These are phyloP conservation scores for Acleris laterana DNA, from an alignment of 2,888 invertebrate genomes.

Conservation along the genomic window DNA sequence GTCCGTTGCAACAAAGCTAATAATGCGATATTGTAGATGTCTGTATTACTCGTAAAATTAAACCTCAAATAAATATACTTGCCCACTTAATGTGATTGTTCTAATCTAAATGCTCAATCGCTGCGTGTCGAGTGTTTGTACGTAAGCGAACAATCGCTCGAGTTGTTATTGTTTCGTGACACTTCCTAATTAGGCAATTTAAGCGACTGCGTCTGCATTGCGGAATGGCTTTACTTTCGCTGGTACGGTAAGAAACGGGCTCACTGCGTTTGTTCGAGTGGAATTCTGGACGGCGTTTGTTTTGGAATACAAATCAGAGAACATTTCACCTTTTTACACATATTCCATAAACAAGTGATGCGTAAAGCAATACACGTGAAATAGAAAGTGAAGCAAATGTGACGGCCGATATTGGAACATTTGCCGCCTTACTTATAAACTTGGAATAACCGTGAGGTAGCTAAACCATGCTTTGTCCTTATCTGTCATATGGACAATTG, in stretches of 20 bases:
- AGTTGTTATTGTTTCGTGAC: conserved; percentile 38
- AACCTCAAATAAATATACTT: not conserved
- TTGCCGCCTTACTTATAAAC: too few species aligned
- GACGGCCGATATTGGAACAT: conserved; percentile 44
- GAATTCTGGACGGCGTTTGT: conserved; percentile 60
- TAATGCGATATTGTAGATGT: conserved; percentile 3
- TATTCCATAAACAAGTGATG: conserved; percentile 50
- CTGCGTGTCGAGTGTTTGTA: conserved; percentile 25
- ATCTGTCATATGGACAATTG: too few species aligned
- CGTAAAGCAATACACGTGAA: conserved; percentile 60
- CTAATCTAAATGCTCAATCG: conserved; percentile 24
- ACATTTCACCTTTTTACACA: conserved; percentile 73
- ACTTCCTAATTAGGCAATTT: conserved; percentile 56
- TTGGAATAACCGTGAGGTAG: too few species aligned
- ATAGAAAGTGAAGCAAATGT: conserved; percentile 64
- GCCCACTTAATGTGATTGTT: conserved; percentile 3
- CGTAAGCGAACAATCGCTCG: conserved; percentile 34
- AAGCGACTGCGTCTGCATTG: conserved; percentile 45
- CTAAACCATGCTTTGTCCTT: too few species aligned
- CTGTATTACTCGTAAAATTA: not conserved
- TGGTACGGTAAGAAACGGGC: conserved; percentile 50
- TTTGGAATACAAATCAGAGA: conserved; percentile 60
- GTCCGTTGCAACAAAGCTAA: not conserved
- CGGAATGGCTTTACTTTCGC: conserved; percentile 59
- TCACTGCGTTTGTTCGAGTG: conserved; percentile 57